Conservation (phyloP, 1,140 invertebrate genomes). For the Ostrea denselamellosa region DNA sequence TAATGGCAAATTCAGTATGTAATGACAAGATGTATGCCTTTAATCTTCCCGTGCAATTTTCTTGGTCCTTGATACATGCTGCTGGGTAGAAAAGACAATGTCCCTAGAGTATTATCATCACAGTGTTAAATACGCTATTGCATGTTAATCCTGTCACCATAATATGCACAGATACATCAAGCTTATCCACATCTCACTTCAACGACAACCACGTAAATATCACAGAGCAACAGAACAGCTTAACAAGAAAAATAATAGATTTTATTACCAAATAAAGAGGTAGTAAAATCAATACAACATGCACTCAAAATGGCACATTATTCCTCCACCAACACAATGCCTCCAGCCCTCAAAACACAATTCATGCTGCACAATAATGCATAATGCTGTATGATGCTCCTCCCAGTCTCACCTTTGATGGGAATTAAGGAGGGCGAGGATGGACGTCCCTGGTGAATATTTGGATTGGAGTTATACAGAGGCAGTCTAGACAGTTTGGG, state of each 20-base stretch:
- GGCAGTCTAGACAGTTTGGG: slow-evolving; percentile 53
- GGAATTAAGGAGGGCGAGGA: slow-evolving; percentile 41
- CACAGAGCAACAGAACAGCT: background rate
- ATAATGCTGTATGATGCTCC: background rate
- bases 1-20: background rate
- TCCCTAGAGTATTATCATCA: background rate
- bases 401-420: slow-evolving; percentile 47
- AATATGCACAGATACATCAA: slow-evolving; percentile 2
- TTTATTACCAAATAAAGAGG: background rate
- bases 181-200: background rate
- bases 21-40: background rate
- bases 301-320: background rate
- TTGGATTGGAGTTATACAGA: slow-evolving; percentile 53
- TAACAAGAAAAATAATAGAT: background rate
- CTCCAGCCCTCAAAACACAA: slow-evolving; percentile 6
- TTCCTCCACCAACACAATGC: background rate
- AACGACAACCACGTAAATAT: background rate
- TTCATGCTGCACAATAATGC: slow-evolving; percentile 22
- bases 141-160: background rate
- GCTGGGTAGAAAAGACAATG: background rate
- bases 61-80: background rate
- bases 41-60: background rate
- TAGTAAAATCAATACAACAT: background rate
- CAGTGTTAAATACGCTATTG: background rate
- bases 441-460: slow-evolving; percentile 43